phyloP scores from a whole-genome alignment of 2,113 vertebrate species.

The Ammodytes dubius region DNA sequence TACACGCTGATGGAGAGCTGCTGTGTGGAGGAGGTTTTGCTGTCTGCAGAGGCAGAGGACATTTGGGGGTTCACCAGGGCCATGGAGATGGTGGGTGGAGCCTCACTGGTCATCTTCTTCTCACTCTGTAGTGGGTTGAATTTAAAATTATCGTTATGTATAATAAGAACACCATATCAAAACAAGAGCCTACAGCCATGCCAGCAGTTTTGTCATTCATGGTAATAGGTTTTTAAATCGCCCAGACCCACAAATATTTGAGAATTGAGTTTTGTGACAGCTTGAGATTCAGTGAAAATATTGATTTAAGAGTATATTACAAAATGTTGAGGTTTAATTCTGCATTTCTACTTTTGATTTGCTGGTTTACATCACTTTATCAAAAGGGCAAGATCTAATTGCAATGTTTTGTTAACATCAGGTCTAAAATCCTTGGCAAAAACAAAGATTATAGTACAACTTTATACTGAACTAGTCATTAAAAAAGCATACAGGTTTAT shows the following conservation, averaged over 20 bases:
- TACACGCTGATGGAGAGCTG: slow-evolving; percentile 88
- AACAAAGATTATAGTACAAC: not conserved
- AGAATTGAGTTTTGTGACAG: not conserved
- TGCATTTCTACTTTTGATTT: not conserved
- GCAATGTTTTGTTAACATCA: not conserved
- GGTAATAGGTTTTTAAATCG: not conserved
- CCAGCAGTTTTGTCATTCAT: not conserved
- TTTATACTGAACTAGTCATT: no score
- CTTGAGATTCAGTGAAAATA: not conserved
- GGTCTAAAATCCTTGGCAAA: not conserved
- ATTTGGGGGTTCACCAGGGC: slow-evolving; percentile 83
- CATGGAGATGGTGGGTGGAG: slow-evolving; percentile 82
- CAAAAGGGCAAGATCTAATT: not conserved
- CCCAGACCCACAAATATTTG: not conserved
- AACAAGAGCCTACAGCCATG: not conserved
- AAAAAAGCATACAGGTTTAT: no score
- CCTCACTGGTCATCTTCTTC: slow-evolving; percentile 80
- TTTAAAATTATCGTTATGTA: slow-evolving; percentile 27
- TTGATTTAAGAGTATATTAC: no score
- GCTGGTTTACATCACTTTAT: not conserved
- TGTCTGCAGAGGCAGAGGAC: slow-evolving; percentile 73
- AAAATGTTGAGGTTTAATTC: no score
- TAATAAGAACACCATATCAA: slow-evolving; percentile 9
- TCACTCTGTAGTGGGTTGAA: slow-evolving; percentile 65
- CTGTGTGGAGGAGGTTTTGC: slow-evolving; percentile 82